Evolutionary conservation across 2,113 vertebrate genomes (phyloP).

Genomic region (Bubalus kerabau): DNA sequence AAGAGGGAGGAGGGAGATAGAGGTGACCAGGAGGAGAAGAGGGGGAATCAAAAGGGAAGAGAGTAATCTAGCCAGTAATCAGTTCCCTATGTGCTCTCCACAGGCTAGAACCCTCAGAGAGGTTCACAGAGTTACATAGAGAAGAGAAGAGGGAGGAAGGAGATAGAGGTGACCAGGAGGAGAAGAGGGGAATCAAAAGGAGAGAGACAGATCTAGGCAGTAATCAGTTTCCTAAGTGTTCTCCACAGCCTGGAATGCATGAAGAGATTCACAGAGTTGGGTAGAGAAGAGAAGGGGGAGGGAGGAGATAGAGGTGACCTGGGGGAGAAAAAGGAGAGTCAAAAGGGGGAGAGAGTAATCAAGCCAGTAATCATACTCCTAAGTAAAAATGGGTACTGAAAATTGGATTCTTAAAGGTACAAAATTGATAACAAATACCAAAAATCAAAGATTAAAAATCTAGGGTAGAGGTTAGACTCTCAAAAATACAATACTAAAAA

Average conservation of each 20-base stretch:
- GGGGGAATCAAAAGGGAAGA: too few species aligned
- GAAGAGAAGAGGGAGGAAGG: neutral
- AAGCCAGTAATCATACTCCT: neutral
- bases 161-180: neutral
- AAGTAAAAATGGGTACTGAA: neutral
- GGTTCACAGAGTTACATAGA: neutral
- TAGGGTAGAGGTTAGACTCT: neutral
- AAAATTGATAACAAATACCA: neutral
- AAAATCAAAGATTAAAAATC: neutral
- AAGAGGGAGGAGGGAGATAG: too few species aligned
- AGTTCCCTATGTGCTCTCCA: too few species aligned
- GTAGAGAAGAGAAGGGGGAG: neutral
- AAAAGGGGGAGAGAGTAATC: neutral
- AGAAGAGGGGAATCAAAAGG: neutral
- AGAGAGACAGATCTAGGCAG: neutral
- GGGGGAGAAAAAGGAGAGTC: neutral
- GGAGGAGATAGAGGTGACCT: neutral
- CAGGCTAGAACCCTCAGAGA: too few species aligned
- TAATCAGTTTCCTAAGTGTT: neutral
- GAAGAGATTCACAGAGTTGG: neutral
- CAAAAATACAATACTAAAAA: neutral
- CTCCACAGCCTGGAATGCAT: neutral
- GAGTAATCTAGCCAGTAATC: too few species aligned
- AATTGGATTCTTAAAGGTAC: neutral
- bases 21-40: too few species aligned